A percentile compares a stretch with the other conserved stretches of the same genome.
Evolutionary conservation across 2,888 invertebrate species (phyloP).

Genomic region (Mesorhabditis spiculigera): DNA sequence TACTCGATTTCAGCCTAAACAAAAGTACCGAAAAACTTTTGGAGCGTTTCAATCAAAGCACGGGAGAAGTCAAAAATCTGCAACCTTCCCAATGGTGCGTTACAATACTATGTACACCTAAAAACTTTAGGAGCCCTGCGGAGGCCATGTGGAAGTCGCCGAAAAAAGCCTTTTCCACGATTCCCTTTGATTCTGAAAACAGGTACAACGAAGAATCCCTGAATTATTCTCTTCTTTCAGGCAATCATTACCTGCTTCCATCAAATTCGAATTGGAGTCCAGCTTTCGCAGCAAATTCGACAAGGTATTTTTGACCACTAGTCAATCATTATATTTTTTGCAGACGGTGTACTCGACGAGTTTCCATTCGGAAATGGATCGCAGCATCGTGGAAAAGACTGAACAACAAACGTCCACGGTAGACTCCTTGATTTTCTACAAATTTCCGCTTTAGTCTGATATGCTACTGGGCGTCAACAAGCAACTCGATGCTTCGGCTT

Average conservation of each 20-base stretch:
- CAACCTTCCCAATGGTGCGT: background rate
- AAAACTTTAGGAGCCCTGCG: background rate
- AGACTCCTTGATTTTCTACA: background rate
- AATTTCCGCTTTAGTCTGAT: background rate
- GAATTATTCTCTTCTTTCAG: background rate
- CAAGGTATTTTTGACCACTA: too few species aligned
- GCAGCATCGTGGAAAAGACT: too few species aligned
- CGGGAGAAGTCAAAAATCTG: background rate
- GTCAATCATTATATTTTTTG: too few species aligned
- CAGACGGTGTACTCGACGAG: too few species aligned
- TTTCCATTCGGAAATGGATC: too few species aligned
- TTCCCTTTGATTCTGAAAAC: constrained; percentile 2
- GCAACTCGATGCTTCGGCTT: background rate
- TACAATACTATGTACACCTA: background rate
- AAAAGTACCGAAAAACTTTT: too few species aligned
- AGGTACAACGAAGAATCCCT: too few species aligned
- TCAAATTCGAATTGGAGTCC: background rate
- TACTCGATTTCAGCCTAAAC: too few species aligned
- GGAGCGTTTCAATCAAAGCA: too few species aligned
- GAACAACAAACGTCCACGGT: too few species aligned
- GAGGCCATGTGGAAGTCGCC: background rate
- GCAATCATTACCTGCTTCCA: constrained; percentile 2
- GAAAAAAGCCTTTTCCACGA: background rate
- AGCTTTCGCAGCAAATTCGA: too few species aligned
- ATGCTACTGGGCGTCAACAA: background rate